Conservation (phyloP, 2,113 vertebrate genomes). For the Clarias gariepinus region DNA sequence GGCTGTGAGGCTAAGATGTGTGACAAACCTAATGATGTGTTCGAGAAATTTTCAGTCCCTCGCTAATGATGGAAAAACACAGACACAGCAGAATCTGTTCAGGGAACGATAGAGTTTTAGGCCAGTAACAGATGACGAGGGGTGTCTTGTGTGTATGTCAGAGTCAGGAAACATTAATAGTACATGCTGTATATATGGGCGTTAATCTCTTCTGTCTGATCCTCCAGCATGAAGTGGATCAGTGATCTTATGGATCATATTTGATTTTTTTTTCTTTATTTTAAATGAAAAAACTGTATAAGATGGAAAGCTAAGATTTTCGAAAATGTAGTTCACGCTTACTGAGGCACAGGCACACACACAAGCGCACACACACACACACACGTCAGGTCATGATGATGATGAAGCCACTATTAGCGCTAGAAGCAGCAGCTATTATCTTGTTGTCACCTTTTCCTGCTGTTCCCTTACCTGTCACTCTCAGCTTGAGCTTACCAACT, state of each 20-base stretch:
- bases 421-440: slow-evolving; percentile 63
- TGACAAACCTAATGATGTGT: slow-evolving; percentile 49
- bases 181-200: slow-evolving; percentile 32
- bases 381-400: slow-evolving; percentile 52
- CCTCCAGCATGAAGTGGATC: slow-evolving; percentile 63
- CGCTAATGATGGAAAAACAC: slow-evolving; percentile 7
- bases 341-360: background rate
- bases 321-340: background rate
- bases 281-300: slow-evolving; percentile 58
- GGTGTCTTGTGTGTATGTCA: slow-evolving; percentile 3
- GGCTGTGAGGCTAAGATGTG: slow-evolving; percentile 21
- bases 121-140: slow-evolving; percentile 22
- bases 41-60: slow-evolving; percentile 43
- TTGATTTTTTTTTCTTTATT: slow-evolving; percentile 74
- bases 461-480: slow-evolving; percentile 50
- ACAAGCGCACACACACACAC: slow-evolving; percentile 41
- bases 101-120: slow-evolving; percentile 1
- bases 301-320: background rate
- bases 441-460: slow-evolving; percentile 58
- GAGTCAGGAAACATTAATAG: slow-evolving; percentile 40
- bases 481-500: slow-evolving; percentile 56
- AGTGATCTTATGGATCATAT: slow-evolving; percentile 67
- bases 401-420: slow-evolving; percentile 41
- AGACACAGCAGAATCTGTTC: slow-evolving; percentile 24
- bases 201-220: slow-evolving; percentile 68